These are phyloP conservation scores for Gastrophysa polygoni DNA, from an alignment of 2,888 invertebrate genomes.

Conservation along the genomic window DNA sequence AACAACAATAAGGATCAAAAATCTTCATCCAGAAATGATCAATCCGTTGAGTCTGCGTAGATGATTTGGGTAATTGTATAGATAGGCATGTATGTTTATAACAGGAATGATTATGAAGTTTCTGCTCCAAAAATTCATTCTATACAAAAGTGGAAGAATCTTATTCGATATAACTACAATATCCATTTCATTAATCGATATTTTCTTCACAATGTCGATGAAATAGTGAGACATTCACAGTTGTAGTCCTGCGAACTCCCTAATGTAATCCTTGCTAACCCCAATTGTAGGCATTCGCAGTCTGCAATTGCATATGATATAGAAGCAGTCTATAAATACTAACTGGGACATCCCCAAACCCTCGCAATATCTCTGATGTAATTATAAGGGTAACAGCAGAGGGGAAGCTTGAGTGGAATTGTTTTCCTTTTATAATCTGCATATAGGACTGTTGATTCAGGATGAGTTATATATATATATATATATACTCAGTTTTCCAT, in stretches of 20 bases:
- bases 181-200: no score
- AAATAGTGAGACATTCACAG: slow-evolving; percentile 26
- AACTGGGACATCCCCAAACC: slow-evolving; percentile 45
- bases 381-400: slow-evolving; percentile 54
- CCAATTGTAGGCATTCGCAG: slow-evolving; percentile 34
- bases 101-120: no score
- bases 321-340: slow-evolving; percentile 51
- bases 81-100: no score
- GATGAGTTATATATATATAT: slow-evolving; percentile 25
- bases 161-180: no score
- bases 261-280: slow-evolving; percentile 20
- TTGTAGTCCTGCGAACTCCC: slow-evolving; percentile 31
- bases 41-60: no score
- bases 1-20: no score
- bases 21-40: no score
- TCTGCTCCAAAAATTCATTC: no score
- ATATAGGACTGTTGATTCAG: slow-evolving; percentile 42
- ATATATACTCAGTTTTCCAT: slow-evolving; percentile 35
- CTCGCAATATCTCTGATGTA: slow-evolving; percentile 51
- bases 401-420: slow-evolving; percentile 48
- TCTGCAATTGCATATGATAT: slow-evolving; percentile 47
- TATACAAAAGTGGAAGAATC: no score
- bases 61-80: no score
- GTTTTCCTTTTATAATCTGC: slow-evolving; percentile 42
- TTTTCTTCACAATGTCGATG: no score